These are phyloP conservation scores for Myiotriccus ornatus DNA, from an alignment of 2,797 vertebrate genomes.

Conservation along the genomic window DNA sequence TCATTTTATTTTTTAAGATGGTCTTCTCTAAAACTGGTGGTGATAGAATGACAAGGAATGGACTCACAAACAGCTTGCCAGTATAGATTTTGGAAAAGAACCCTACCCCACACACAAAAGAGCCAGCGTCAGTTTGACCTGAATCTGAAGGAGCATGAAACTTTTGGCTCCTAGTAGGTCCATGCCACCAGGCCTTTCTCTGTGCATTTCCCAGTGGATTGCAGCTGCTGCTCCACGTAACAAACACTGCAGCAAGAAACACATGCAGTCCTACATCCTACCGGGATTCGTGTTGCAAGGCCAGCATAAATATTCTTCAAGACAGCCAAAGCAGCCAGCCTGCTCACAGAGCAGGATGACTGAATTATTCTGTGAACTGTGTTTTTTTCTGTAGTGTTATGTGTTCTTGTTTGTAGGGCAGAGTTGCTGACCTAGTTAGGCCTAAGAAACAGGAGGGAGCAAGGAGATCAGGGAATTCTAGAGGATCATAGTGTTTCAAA, in stretches of 20 bases:
- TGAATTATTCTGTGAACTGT: neutral
- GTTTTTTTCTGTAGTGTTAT: neutral
- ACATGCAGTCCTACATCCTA: neutral
- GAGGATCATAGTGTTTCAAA: neutral
- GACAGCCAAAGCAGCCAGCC: neutral
- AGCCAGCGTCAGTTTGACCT: neutral
- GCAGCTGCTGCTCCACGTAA: neutral
- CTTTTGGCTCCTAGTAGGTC: neutral
- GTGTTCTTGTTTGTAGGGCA: neutral
- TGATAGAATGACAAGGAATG: neutral
- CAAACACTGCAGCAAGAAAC: neutral
- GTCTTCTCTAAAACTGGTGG: neutral
- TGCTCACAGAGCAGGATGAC: neutral
- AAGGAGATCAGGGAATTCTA: neutral
- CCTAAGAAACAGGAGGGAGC: neutral
- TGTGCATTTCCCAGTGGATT: neutral
- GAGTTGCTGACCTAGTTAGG: neutral
- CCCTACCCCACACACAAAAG: neutral
- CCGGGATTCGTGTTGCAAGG: neutral
- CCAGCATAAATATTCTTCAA: neutral
- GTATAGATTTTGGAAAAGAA: neutral
- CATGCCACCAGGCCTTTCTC: neutral
- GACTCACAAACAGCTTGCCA: neutral
- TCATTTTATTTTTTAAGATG: neutral
- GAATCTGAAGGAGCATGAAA: neutral